Conservation (phyloP, 2,888 invertebrate genomes). For the Crematogaster levior region DNA sequence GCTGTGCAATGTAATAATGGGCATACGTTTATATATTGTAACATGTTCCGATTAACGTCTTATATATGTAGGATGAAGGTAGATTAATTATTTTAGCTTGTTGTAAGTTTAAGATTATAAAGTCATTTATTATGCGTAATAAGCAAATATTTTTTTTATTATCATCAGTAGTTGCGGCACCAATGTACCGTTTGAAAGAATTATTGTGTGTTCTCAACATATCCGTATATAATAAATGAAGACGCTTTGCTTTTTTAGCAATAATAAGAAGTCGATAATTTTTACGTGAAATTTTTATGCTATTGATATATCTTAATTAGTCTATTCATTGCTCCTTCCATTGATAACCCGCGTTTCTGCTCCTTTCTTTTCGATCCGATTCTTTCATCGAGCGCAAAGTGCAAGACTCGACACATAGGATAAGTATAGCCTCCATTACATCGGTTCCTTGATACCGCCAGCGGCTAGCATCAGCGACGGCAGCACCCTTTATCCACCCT, state of each 20-base stretch:
- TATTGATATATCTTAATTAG: background rate
- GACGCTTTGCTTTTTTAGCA: background rate
- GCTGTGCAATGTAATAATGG: constrained; percentile 39
- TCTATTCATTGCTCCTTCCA: background rate
- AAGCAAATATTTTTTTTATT: constrained; percentile 21
- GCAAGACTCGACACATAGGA: constrained; percentile 59
- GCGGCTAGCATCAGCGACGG: constrained; percentile 72
- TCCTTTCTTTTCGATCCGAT: background rate
- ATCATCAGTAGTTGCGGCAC: background rate
- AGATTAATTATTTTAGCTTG: constrained; percentile 37
- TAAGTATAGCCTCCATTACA: constrained; percentile 70
- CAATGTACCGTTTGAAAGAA: background rate
- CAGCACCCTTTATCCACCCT: constrained; percentile 70
- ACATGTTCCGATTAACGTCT: constrained; percentile 33
- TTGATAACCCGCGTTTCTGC: background rate
- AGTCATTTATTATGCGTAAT: background rate
- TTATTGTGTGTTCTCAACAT: background rate
- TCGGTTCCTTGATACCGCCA: constrained; percentile 75
- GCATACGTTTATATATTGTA: constrained; percentile 28
- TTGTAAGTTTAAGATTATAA: constrained; percentile 22
- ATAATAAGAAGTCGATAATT: background rate
- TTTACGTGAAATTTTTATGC: background rate
- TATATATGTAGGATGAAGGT: background rate
- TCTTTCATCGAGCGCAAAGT: constrained; percentile 37
- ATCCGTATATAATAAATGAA: background rate